Percentiles rank a stretch among this genome's conserved stretches.
Conservation (phyloP, 2,888 invertebrate genomes). For the Lochmaea crataegi region DNA sequence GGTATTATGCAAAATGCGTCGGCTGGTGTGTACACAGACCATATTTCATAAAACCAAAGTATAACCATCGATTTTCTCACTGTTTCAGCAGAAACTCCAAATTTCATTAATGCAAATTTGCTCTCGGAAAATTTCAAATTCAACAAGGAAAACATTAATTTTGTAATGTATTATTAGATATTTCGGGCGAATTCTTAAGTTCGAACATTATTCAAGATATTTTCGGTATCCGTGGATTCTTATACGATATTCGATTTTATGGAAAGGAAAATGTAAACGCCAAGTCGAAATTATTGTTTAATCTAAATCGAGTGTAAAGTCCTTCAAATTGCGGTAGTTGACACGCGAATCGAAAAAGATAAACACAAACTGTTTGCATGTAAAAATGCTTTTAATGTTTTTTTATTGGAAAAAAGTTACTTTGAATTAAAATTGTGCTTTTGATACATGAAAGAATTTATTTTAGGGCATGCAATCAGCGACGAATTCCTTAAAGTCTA, state of each 20-base stretch:
- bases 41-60: slow-evolving; percentile 46
- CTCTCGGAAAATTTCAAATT: slow-evolving; percentile 35
- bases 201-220: slow-evolving; percentile 18
- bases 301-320: neutral
- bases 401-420: neutral
- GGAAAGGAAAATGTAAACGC: too few relatives aligned
- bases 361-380: slow-evolving; percentile 3
- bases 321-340: neutral
- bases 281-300: neutral
- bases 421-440: slow-evolving; percentile 6
- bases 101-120: slow-evolving; percentile 41
- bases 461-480: neutral
- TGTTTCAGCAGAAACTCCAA: slow-evolving; percentile 37
- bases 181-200: slow-evolving; percentile 26
- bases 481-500: neutral
- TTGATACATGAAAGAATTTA: neutral
- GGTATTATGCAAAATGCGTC: slow-evolving; percentile 51
- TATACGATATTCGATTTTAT: neutral
- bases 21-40: slow-evolving; percentile 43
- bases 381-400: neutral
- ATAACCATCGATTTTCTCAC: slow-evolving; percentile 42
- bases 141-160: slow-evolving; percentile 35
- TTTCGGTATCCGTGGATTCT: slow-evolving; percentile 12
- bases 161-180: slow-evolving; percentile 31
- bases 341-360: neutral